These are phyloP conservation scores for Gulo gulo DNA, from an alignment of 2,113 vertebrate species.

Conservation along the genomic window DNA sequence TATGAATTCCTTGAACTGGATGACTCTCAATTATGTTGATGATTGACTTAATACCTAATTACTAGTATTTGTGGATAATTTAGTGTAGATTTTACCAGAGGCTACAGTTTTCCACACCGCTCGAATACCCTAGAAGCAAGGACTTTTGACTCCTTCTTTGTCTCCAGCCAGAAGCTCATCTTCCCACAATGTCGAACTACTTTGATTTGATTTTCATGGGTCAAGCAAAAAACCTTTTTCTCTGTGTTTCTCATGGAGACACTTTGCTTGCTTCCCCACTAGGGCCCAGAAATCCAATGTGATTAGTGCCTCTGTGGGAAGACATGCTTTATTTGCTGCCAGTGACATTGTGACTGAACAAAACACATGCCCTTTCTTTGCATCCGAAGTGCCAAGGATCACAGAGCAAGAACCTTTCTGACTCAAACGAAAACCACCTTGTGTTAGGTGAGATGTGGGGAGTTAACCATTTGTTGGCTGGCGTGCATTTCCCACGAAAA, in stretches of 20 bases:
- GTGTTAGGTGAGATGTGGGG: constrained; percentile 76
- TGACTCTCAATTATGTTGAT: not conserved
- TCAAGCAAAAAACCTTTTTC: not conserved
- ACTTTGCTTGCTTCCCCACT: not conserved
- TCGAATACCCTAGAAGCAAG: not conserved
- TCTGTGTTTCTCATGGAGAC: not conserved
- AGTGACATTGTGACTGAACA: constrained; percentile 67
- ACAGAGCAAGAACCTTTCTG: constrained; percentile 77
- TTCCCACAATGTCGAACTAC: not conserved
- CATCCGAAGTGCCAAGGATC: constrained; percentile 72
- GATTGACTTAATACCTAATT: not conserved
- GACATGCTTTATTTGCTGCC: not conserved
- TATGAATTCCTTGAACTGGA: not conserved
- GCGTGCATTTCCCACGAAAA: constrained; percentile 82
- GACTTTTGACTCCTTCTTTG: not conserved
- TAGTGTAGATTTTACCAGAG: not conserved
- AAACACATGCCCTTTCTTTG: constrained; percentile 76
- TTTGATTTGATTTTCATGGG: constrained; percentile 51
- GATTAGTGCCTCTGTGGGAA: not conserved
- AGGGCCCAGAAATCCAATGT: not conserved
- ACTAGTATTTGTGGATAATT: not conserved
- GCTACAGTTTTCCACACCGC: not conserved
- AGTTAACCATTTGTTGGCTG: constrained; percentile 86
- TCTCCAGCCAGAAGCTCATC: not conserved
- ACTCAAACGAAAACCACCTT: constrained; percentile 82